Base-by-base conservation (phyloP, 2,797 vertebrate species). In the Psittacula echo region DNA sequence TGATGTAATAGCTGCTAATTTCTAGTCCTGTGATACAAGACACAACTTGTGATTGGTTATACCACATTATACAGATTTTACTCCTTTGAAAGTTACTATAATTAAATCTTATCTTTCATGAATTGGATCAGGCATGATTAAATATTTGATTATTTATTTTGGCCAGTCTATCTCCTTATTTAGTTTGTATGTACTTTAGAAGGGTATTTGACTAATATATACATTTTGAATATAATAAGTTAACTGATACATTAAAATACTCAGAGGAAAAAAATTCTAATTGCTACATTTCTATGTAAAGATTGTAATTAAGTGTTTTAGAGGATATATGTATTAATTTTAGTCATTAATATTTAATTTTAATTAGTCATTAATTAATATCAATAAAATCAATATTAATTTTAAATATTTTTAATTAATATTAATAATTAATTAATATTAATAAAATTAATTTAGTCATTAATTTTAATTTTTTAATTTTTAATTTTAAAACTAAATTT, bases 141-240 rank as follows among this genome's bases (percentile, higher is more conserved):
- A 90, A 90, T 89, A 82, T 39, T 61, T 91, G 58, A 65, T 72
- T 72, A 71, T 92, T 92, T 93, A 37, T 96, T 87, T 94, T 88
- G 58, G 50, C 65, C 23, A 45, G 23, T 68, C 13, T 54, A 10
- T 56, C 23, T 87, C 24, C 67, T 77, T 26, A 24, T 83, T 85
- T 56, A 67, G 42, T 64, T 85, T 45, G 6, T 39, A 30, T 45
- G 7, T 50, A 9, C 34, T 85, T 90, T 93, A 50, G 29, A 84
- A 73, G 53, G 42, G 7, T 71, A 56, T 93, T 90, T 67, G 47
- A 78, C 86, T 77, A 64, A 75, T 62, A 41, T 21, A 26, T 1
- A 3, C 13, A 6, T 85, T 94, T 81, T 90, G 34, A 74, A 54
- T 9, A 5, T 44, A 17, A 4, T 32, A 75, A 83, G 2, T 76